Evolutionary conservation across 2,888 invertebrate genomes (phyloP).

Genomic region (Pherbina coryleti): DNA sequence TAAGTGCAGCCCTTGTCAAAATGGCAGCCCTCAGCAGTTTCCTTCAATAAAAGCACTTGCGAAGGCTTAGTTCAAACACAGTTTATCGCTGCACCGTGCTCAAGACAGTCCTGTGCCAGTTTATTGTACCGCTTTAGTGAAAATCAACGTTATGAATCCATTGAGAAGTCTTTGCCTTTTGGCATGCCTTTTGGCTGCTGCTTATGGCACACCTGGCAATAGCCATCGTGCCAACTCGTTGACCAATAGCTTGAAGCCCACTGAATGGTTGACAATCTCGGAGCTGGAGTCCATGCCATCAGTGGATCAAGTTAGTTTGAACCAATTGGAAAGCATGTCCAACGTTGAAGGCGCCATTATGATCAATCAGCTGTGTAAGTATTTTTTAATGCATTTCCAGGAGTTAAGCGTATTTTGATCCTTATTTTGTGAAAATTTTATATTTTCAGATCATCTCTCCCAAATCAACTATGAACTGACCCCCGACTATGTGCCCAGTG

Average conservation of each 20-base stretch:
- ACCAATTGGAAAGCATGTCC: slow-evolving; percentile 58
- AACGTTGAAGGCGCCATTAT: slow-evolving; percentile 58
- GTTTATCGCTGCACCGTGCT: slow-evolving; percentile 53
- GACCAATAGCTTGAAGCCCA: slow-evolving; percentile 53
- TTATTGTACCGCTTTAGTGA: slow-evolving; percentile 10
- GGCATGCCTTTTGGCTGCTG: slow-evolving; percentile 53
- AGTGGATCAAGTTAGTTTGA: slow-evolving; percentile 55
- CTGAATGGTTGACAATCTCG: slow-evolving; percentile 57
- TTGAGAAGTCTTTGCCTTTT: slow-evolving; percentile 56
- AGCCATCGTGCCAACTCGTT: slow-evolving; percentile 47
- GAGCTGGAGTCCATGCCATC: slow-evolving; percentile 59
- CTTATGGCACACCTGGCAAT: slow-evolving; percentile 42
- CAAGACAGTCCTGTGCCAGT: slow-evolving; percentile 6
- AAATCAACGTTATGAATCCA: slow-evolving; percentile 56
- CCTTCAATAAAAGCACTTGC: slow-evolving; percentile 32
- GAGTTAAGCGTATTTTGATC: not conserved
- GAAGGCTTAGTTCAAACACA: slow-evolving; percentile 42
- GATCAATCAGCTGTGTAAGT: slow-evolving; percentile 60
- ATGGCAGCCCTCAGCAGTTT: not conserved
- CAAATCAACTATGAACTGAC: slow-evolving; percentile 57
- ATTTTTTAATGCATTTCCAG: not conserved
- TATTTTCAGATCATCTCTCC: slow-evolving; percentile 56
- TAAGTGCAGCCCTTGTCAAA: not conserved
- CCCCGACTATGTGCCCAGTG: slow-evolving; percentile 52
- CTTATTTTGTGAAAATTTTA: not conserved